A percentile compares a stretch with the other conserved stretches of the same genome.
phyloP scores from a whole-genome alignment of 1,140 invertebrate species.

The Notospermus geniculatus region DNA sequence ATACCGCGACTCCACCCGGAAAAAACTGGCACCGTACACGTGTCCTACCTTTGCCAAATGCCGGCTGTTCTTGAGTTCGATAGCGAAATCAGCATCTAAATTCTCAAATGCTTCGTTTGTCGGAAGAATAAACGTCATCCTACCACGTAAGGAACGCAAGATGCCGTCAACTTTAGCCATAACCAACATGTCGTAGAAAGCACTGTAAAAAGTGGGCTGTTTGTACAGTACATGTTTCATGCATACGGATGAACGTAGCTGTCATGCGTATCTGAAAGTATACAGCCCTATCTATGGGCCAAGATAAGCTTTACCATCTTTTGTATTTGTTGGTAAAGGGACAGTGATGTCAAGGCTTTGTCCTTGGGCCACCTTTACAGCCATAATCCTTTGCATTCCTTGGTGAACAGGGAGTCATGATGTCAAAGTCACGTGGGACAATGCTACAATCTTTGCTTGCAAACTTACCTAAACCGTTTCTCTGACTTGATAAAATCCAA shows the following conservation, averaged over 20 bases:
- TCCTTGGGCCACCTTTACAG: too few species aligned
- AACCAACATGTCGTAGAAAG: slow-evolving; percentile 25
- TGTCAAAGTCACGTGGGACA: background rate
- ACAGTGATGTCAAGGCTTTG: too few species aligned
- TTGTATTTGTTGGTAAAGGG: too few species aligned
- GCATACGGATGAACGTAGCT: background rate
- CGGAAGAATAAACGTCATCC: slow-evolving; percentile 81
- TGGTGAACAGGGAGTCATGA: background rate
- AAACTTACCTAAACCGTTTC: slow-evolving; percentile 29
- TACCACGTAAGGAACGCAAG: slow-evolving; percentile 16
- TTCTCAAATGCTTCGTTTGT: slow-evolving; percentile 77
- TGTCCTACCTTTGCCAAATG: slow-evolving; percentile 13
- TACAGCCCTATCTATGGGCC: too few species aligned
- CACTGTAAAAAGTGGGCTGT: slow-evolving; percentile 21
- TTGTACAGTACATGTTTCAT: background rate
- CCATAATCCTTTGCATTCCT: too few species aligned
- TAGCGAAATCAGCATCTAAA: slow-evolving; percentile 13
- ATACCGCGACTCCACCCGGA: too few species aligned
- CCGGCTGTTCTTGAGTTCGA: background rate
- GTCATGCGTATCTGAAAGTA: background rate
- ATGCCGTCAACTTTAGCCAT: slow-evolving; percentile 26
- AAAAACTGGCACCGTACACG: too few species aligned
- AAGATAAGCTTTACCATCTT: too few species aligned
- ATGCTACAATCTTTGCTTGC: background rate
- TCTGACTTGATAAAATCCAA: slow-evolving; percentile 31